Base-by-base conservation (phyloP, 2,888 invertebrate genomes). In the Hydraecia micacea region DNA sequence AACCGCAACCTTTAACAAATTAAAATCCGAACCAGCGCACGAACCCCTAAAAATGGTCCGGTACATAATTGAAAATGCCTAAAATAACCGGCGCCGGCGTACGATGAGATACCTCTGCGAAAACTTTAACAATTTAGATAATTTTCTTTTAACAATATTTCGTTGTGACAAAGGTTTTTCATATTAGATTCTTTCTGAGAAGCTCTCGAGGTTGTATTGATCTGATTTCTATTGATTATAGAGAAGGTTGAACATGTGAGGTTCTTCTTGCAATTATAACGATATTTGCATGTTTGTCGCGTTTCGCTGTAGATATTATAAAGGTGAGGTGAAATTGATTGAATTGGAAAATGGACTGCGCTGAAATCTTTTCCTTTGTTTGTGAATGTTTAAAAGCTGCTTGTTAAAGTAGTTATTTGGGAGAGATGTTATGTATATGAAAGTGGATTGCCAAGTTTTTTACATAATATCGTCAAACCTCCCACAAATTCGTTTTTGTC, bases 21-120 rank as follows among this genome's bases (percentile, higher is more conserved):
- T 21, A 58, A 70, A 80, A 49, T 39, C 9, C 18, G 6, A 32
- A n/a, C 8, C 39, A 46, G 1, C 66, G 13, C 36, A 77, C 66
- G 73, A 83, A 70, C 52, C 80, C 79, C 80, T 70, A 80, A 86
- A 88, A 79, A 80, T 80, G 75, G 86, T 85, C 88, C 81, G 86
- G 85, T 91, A 92, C 92, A 93, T 95, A 95, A 96, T 95, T 96
- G 94, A 94, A 95, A 96, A 96, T 96, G 93, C 95, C 95, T 95
- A 95, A 95, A 95, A 96, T 96, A 94, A 93, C 95, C 83, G 80
- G 68, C 82, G 88, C 95, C 83, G 80, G 68, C 82, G 88, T 80
- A 85, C 75, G 79, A 83, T 80, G 81, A 86, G 83, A 90, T 90
- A 93, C 93, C 92, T 92, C 87, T 85, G 82, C 89, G 80, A 91